Base-by-base conservation (phyloP, 2,113 vertebrate genomes). In the Carettochelys insculpta region DNA sequence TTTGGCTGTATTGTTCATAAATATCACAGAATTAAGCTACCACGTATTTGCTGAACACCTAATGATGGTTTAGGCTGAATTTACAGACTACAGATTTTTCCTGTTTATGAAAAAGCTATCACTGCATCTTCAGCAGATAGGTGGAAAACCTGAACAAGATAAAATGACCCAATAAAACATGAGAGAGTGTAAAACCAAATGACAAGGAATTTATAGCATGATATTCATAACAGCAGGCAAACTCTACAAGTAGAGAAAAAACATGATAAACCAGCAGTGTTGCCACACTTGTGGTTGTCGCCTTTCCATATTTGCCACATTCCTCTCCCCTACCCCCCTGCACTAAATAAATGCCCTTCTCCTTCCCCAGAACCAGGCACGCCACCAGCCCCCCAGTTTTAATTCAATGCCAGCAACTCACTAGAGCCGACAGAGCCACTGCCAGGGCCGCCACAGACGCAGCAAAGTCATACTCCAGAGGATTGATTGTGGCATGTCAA, bases 181-280 rank as follows among this genome's bases (percentile, higher is more conserved):
- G 77, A 14, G 94, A 96, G 95, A 95, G 75, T 89, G 91, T 58
- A 82, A 77, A 93, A n/a, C 87, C 68, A 88, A 77, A 91, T 89
- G 48, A 85, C 90, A 96, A 95, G 80, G 86, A 96, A 95, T 94
- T 93, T 82, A 83, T 54, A 90, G 75, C 84, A 77, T 91, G 82
- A 51, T 84, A 90, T 91, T 87, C 79, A 80, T 75, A 54, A 93
- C 50, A 91, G 90, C 80, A 93, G 92, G 86, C 93, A 93, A 95
- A 95, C 43, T 95, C 68, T 53, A 95, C 51, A 94, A 80, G 38
- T 92, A 83, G 79, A 86, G 90, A 89, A 88, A n/a, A 20, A 10
- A 38, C 24, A 77, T 27, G 6, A 80, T 61, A n/a, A n/a, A n/a
- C n/a, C n/a, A n/a, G n/a, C n/a, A n/a, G n/a, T n/a, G n/a, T n/a